Evolutionary conservation across 2,113 vertebrate species (phyloP).

Genomic region (Corythornis cristatus): DNA sequence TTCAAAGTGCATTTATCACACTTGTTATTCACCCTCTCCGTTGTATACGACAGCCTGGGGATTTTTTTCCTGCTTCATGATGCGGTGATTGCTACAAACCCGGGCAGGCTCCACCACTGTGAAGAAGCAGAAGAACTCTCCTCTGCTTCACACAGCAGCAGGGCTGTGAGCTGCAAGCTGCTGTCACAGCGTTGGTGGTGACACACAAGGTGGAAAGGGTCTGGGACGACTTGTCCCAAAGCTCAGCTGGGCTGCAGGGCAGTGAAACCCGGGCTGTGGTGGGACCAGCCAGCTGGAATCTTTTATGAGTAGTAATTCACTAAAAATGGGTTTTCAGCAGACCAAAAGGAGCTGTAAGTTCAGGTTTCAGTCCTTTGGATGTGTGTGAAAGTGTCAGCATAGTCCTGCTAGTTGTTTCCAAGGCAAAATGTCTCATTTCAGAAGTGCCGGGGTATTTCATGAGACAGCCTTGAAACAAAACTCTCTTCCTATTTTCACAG

Average conservation of each 20-base stretch:
- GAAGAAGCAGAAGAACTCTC: neutral
- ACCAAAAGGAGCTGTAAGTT: slow-evolving; percentile 34
- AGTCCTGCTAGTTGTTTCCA: slow-evolving; percentile 23
- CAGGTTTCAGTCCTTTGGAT: slow-evolving; percentile 21
- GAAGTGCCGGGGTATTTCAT: slow-evolving; percentile 27
- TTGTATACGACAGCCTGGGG: neutral
- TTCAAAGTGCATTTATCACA: slow-evolving; percentile 34
- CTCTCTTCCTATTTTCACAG: neutral
- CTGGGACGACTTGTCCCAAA: neutral
- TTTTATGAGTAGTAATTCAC: neutral
- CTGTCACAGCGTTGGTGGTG: neutral
- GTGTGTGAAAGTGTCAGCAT: slow-evolving; percentile 6
- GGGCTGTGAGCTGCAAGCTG: accelerated
- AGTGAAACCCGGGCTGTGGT: neutral
- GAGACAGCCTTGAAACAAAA: slow-evolving; percentile 46
- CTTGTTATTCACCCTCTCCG: neutral
- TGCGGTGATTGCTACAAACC: neutral
- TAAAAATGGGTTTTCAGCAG: neutral
- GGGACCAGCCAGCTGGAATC: slow-evolving; percentile 20
- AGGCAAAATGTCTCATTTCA: slow-evolving; percentile 31
- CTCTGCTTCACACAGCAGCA: neutral
- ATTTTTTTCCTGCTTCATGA: neutral
- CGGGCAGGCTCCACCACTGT: accelerated
- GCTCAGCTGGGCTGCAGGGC: neutral
- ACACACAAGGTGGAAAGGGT: neutral